Evolutionary conservation across 1,140 invertebrate genomes (phyloP).

Genomic region (Drosophila melanogaster): Release_6_plus_ISO1_MT NT_033777.3:8400501-8401000

Average conservation of each 20-base stretch:
- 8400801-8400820: conserved; percentile 62
- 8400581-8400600: conserved; percentile 2
- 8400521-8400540: conserved; percentile 38
- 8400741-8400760: conserved; percentile 67
- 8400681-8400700: conserved; percentile 39
- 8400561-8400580: conserved; percentile 42
- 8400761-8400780: conserved; percentile 44
- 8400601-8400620: conserved; percentile 6
- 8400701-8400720: conserved; percentile 75
- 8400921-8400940: conserved; percentile 35
- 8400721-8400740: conserved; percentile 40
- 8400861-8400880: conserved; percentile 8
- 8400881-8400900: conserved; percentile 8
- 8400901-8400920: conserved; percentile 10
- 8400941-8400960: conserved; percentile 37
- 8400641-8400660: conserved; percentile 3
- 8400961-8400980: conserved; percentile 58
- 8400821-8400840: conserved; percentile 53
- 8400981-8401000: conserved; percentile 32
- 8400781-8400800: conserved; percentile 59
- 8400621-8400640: conserved; percentile 10
- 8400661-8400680: conserved; percentile 14
- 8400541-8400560: conserved; percentile 44
- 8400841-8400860: conserved; percentile 6
- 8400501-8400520: conserved; percentile 32